phyloP scores from a whole-genome alignment of 2,797 vertebrate species.

The Crenichthys baileyi region DNA sequence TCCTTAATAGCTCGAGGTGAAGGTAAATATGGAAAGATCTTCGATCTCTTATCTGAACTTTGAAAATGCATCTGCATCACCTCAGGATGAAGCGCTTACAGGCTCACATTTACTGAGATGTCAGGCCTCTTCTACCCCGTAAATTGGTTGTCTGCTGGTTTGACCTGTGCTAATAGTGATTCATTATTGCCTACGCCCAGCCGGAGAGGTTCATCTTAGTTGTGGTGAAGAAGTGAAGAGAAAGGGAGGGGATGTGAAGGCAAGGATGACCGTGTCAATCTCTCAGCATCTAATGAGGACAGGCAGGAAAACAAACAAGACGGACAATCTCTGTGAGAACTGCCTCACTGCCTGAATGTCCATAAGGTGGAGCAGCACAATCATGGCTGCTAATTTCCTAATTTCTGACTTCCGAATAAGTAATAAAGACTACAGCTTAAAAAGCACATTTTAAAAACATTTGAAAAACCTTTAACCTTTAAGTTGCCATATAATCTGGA shows the following conservation, averaged over 20 bases:
- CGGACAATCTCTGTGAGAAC: conserved; percentile 45
- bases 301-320: conserved; percentile 64
- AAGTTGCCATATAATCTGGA: neutral
- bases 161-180: conserved; percentile 72
- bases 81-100: conserved; percentile 16
- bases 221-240: neutral
- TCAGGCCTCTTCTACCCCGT: conserved; percentile 40
- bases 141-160: conserved; percentile 70
- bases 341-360: conserved; percentile 40
- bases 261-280: conserved; percentile 54
- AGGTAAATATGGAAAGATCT: conserved; percentile 27
- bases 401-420: neutral
- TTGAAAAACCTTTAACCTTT: neutral
- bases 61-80: conserved; percentile 1
- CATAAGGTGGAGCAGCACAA: conserved; percentile 21
- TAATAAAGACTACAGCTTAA: no score
- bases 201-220: conserved; percentile 45
- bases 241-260: neutral
- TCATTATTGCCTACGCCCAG: conserved; percentile 70
- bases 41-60: neutral
- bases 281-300: conserved; percentile 67
- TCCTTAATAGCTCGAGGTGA: conserved; percentile 13
- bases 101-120: conserved; percentile 45
- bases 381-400: conserved; percentile 3
- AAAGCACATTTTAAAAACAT: neutral